phyloP scores from a whole-genome alignment of 1,140 invertebrate genomes.

The Vanessa atalanta region DNA sequence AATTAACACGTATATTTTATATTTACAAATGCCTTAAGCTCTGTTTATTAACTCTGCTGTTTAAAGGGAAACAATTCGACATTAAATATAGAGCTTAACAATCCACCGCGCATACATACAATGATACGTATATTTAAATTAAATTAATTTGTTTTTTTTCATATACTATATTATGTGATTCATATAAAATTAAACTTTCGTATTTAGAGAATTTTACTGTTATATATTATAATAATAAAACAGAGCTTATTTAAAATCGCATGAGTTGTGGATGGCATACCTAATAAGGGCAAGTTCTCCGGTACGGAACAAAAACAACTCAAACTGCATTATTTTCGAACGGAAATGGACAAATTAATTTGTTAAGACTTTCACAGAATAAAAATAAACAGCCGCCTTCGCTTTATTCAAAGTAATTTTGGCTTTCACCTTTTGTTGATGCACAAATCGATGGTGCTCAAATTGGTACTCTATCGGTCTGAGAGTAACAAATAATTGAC shows the following conservation, averaged over 20 bases:
- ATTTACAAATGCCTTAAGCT: too few relatives aligned
- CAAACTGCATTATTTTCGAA: conserved; percentile 53
- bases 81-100: too few relatives aligned
- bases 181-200: too few relatives aligned
- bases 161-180: too few relatives aligned
- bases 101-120: too few relatives aligned
- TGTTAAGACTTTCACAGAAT: conserved; percentile 64
- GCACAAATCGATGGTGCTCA: conserved; percentile 39
- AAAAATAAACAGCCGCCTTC: conserved; percentile 59
- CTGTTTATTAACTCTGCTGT: too few relatives aligned
- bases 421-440: conserved; percentile 65
- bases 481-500: conserved; percentile 18
- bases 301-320: conserved; percentile 48
- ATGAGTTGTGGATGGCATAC: conserved; percentile 6
- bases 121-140: too few relatives aligned
- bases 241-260: neutral
- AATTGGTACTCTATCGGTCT: conserved; percentile 30
- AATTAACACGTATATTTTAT: too few relatives aligned
- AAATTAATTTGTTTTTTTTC: too few relatives aligned
- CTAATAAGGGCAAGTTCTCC: conserved; percentile 15
- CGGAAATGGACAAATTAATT: conserved; percentile 62
- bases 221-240: neutral
- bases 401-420: conserved; percentile 48
- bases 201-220: too few relatives aligned
- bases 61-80: too few relatives aligned